phyloP scores from a whole-genome alignment of 2,888 invertebrate species.

The Brenthis hecate region DNA sequence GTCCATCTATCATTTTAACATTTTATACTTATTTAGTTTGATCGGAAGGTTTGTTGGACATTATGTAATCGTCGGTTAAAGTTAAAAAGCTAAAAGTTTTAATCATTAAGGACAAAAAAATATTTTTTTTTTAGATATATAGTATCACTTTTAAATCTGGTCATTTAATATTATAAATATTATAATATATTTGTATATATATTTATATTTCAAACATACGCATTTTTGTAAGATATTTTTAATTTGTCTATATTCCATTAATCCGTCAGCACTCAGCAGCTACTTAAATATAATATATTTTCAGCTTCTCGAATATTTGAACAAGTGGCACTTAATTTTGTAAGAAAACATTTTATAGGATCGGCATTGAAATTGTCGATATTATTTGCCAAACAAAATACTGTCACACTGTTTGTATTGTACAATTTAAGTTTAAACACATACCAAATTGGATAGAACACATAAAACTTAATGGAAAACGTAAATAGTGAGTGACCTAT shows the following conservation, averaged over 20 bases:
- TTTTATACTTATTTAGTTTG: no score
- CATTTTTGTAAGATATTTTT: background rate
- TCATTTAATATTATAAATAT: no score
- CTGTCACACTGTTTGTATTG: conserved; percentile 44
- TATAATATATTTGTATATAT: no score
- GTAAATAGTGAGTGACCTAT: conserved; percentile 19
- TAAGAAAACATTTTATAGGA: conserved; percentile 57
- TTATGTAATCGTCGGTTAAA: no score
- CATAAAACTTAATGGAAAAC: conserved; percentile 39
- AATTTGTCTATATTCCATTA: conserved; percentile 3
- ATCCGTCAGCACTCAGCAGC: conserved; percentile 9
- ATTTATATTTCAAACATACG: no score
- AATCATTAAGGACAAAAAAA: no score
- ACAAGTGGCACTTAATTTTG: conserved; percentile 46
- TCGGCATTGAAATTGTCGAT: conserved; percentile 59
- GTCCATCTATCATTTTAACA: no score
- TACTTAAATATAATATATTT: conserved; percentile 26
- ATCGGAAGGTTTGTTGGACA: no score
- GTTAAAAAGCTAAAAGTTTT: no score
- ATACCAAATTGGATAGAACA: conserved; percentile 48
- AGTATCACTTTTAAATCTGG: no score
- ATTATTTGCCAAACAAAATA: conserved; percentile 42
- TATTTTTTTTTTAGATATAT: no score
- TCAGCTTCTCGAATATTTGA: conserved; percentile 51
- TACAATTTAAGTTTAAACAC: conserved; percentile 46